A percentile compares a stretch with the other conserved stretches of the same genome.
Conservation (phyloP, 2,888 invertebrate genomes). For the Eutolmus rufibarbis region DNA sequence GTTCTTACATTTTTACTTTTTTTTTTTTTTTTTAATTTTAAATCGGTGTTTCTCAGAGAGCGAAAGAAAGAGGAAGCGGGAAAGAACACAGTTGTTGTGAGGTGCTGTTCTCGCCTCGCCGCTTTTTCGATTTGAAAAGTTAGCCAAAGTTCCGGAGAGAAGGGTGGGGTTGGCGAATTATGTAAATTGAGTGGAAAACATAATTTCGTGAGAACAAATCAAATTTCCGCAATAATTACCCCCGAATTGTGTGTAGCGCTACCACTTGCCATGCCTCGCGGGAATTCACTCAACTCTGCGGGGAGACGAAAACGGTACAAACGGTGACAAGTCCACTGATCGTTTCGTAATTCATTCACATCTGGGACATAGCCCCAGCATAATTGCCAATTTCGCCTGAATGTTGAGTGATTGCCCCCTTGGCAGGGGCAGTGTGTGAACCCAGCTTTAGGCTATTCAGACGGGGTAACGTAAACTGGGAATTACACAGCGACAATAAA, state of each 20-base stretch:
- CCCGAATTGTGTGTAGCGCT: not conserved
- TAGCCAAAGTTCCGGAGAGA: not conserved
- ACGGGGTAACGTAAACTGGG: not conserved
- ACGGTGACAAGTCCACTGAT: not conserved
- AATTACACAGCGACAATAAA: not conserved
- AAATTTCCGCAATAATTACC: not conserved
- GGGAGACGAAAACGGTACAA: not conserved
- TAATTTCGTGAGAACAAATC: not conserved
- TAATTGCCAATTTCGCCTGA: not conserved
- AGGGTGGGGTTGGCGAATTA: constrained; percentile 2
- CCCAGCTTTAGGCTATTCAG: not conserved
- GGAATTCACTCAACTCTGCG: not conserved
- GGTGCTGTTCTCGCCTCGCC: not conserved
- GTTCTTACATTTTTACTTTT: not conserved
- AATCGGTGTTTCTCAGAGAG: not conserved
- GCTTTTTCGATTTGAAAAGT: not conserved
- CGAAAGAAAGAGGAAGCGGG: not conserved
- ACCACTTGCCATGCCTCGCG: not conserved
- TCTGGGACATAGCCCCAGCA: not conserved
- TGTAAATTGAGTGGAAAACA: not conserved
- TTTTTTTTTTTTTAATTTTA: not conserved
- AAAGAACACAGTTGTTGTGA: not conserved
- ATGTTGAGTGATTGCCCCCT: not conserved
- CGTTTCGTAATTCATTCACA: not conserved
- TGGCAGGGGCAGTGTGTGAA: not conserved